phyloP scores from a whole-genome alignment of 2,797 vertebrate genomes.

The Chrysocyon brachyurus region DNA sequence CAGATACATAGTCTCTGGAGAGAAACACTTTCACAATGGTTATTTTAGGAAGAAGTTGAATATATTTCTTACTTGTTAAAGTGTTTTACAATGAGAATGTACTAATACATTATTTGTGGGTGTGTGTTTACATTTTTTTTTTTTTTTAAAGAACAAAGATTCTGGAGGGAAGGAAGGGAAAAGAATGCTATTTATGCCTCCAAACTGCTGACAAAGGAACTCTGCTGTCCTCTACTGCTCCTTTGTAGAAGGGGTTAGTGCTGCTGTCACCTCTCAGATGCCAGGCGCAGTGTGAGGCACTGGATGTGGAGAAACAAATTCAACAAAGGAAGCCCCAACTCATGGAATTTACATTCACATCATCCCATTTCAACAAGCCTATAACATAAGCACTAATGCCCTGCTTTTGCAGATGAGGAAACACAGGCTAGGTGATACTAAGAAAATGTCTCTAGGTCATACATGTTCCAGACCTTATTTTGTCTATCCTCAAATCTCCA shows the following conservation, averaged over 20 bases:
- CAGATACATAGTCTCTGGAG: constrained; percentile 9
- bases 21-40: background rate
- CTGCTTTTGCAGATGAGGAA: background rate
- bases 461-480: background rate
- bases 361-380: background rate
- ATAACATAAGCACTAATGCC: background rate
- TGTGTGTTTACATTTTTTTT: background rate
- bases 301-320: background rate
- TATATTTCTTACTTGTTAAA: constrained; percentile 46
- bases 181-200: background rate
- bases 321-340: background rate
- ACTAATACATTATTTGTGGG: background rate
- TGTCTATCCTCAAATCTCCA: background rate
- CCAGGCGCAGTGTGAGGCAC: fast-evolving
- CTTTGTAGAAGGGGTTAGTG: background rate
- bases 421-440: background rate
- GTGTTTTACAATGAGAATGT: constrained; percentile 44
- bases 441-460: background rate
- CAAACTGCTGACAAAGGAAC: background rate
- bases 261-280: background rate
- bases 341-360: background rate
- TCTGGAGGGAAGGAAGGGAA: background rate
- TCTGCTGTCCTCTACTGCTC: background rate
- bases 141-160: constrained; percentile 18
- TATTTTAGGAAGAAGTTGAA: background rate